A percentile compares a stretch with the other conserved stretches of the same genome.
Conservation (phyloP, 2,888 invertebrate species). For the Drosophila limbata region DNA sequence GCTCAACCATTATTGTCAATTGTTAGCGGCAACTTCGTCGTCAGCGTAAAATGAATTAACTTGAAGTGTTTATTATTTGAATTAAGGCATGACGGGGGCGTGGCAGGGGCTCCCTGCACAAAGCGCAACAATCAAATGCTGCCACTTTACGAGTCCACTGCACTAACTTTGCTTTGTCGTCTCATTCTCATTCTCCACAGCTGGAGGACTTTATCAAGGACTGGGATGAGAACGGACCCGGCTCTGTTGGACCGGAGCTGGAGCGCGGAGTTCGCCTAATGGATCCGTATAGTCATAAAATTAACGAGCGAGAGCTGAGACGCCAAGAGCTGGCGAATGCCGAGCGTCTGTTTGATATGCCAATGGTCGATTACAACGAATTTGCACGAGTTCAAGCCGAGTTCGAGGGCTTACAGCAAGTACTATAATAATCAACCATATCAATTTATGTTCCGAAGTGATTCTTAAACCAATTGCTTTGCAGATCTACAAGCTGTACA, state of each 20-base stretch:
- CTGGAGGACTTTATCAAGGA: conserved; percentile 88
- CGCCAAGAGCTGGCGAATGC: conserved; percentile 88
- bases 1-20: conserved; percentile 81
- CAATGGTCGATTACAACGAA: conserved; percentile 92
- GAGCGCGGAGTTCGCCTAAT: conserved; percentile 90
- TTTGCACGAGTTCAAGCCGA: conserved; percentile 89
- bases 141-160: conserved; percentile 46
- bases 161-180: conserved; percentile 49
- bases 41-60: conserved; percentile 83
- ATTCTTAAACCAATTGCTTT: neutral
- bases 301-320: conserved; percentile 89
- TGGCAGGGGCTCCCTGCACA: conserved; percentile 6
- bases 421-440: conserved; percentile 40
- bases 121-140: conserved; percentile 67
- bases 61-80: conserved; percentile 84
- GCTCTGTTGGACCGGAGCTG: conserved; percentile 90
- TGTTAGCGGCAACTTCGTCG: conserved; percentile 64
- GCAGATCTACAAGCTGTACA: conserved; percentile 91
- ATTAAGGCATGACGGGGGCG: conserved; percentile 66
- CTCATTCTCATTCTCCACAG: conserved; percentile 55
- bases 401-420: conserved; percentile 88
- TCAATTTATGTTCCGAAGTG: no score
- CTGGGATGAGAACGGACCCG: conserved; percentile 92
- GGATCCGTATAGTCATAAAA: conserved; percentile 87
- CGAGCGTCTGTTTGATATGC: conserved; percentile 94